Evolutionary conservation across 2,797 vertebrate species (phyloP), one percentile per base, ranked within the genome.

Genomic region (Chelon auratus): DNA sequence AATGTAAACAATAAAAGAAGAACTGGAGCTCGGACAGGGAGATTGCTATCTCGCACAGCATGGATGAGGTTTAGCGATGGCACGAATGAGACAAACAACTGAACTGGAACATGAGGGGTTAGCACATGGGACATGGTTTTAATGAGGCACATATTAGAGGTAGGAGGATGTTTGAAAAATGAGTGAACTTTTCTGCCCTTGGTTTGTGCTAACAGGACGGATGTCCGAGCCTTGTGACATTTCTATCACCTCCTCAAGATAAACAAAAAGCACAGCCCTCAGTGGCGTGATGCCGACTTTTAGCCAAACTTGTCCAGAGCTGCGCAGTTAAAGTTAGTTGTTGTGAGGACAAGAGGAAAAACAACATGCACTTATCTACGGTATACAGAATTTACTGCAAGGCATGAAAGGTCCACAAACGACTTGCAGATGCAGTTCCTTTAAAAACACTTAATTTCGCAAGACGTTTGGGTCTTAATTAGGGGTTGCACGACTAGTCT

Each of bases 1-100:
- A 77, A 84, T 67, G 77, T 84, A 78, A 85, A 83, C 65, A 58
- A 24, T 22, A 36, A 73, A 77, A 61, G 52, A 45, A 37, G 66
- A 77, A 68, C 17, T 61, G 77, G 77, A 72, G 61, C 66, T 42
- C 51, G 42, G 60, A 20, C 1, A 15, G 51, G 52, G 52, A 70
- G 75, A 83, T 81, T 68, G 75, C n/a, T 69, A 80, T 85, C 64
- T 85, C 9, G 0, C 43, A 18, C 57, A 67, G 56, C 65, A 68
- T 1, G 10, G 50, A 52, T 72, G 53, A 10, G 61, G 47, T 82
- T 78, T 78, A 43, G 57, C 73, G 53, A 60, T 43, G 68, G 67
- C 78, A 73, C 13, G 48, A 61, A 36, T 12, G 39, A 68, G 61
- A 75, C 43, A 82, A 82, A 75, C 75, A 72, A 56, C 62, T 14